phyloP scores from a whole-genome alignment of 2,797 vertebrate genomes.

The Perdix hodgsoniae region DNA sequence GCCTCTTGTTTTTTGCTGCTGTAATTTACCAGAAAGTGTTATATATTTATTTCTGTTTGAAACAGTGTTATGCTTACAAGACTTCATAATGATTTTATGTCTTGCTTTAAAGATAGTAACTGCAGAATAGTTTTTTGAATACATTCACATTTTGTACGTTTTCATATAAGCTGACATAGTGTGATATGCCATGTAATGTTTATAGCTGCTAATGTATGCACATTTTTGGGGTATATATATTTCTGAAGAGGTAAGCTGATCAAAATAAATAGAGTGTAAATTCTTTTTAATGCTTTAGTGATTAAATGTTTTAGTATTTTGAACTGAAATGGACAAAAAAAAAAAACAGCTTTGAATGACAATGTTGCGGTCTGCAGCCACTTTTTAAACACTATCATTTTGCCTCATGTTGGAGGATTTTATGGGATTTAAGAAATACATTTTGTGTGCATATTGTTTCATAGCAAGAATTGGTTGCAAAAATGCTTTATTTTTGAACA shows the following conservation, averaged over 20 bases:
- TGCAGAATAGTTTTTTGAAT: conserved; percentile 95
- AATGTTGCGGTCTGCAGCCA: conserved; percentile 81
- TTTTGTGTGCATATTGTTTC: conserved; percentile 92
- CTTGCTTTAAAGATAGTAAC: conserved; percentile 92
- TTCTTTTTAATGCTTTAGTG: conserved; percentile 93
- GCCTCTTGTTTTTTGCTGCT: conserved; percentile 89
- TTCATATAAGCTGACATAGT: conserved; percentile 98
- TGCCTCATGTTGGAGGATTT: conserved; percentile 86
- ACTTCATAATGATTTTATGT: conserved; percentile 90
- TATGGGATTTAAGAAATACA: conserved; percentile 84
- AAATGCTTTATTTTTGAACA: conserved; percentile 94
- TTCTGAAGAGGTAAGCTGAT: conserved; percentile 94
- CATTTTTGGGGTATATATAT: conserved; percentile 96
- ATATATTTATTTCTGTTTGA: conserved; percentile 91
- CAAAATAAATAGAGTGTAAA: conserved; percentile 86
- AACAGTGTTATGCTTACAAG: conserved; percentile 90
- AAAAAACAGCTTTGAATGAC: conserved; percentile 80
- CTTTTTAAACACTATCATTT: conserved; percentile 83
- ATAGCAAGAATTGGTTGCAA: conserved; percentile 91
- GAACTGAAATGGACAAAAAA: conserved; percentile 86
- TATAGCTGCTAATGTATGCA: conserved; percentile 97
- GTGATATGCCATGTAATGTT: conserved; percentile 93
- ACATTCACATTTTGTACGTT: conserved; percentile 99
- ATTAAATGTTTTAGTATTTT: conserved; percentile 90
- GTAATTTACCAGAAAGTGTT: conserved; percentile 92